Base-by-base conservation (phyloP, 35 echinoderm and acorn worm genomes). In the Anneissia japonica region DNA sequence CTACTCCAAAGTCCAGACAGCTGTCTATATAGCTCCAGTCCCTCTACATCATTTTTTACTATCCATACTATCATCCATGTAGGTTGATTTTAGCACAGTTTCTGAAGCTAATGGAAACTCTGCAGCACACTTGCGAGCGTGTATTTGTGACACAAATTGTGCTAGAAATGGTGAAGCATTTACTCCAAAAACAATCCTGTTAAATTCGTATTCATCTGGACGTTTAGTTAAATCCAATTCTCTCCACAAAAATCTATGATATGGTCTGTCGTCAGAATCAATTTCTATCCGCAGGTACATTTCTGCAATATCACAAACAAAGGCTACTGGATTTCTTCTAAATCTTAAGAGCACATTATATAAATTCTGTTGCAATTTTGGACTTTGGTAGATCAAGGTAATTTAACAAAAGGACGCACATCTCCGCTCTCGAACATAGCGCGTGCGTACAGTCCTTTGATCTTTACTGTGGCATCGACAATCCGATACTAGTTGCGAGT, bases 21-120 rank as follows among this genome's bases (percentile, higher is more conserved):
- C 30, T 89, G 56, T 31, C 1, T 43, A 41, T 89, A 83, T 0
- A 89, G 34, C 26, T 89, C 35, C 21, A 75, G 0, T 0, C 51
- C 79, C 74, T 5, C 14, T 74, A 82, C 31, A 14, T 82, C 79
- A 75, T 83, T 55, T 26, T 72, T 38, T 73, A 82, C 87, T 82
- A 82, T 89, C 87, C 46, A 89, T 30, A 35, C 35, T 39, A 37
- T 89, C 87, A 39, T 89, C 79, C 79, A 46, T 83, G 32, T 89
- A 89, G 21, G 87, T 89, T 31, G 79, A 82, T 56, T 81, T 88
- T 14, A 86, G n/a, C 19, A 86, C 72, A 35, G 84, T 40, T 30
- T 86, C 84, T 75, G 84, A 28, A 38, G 74, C 73, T 39, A 86
- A 40, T n/a, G 84, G 84, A 10, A 76, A 76, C 36, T 86, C 6